phyloP scores from a whole-genome alignment of 2,888 invertebrate genomes.

The Tenthredo scrophulariae region DNA sequence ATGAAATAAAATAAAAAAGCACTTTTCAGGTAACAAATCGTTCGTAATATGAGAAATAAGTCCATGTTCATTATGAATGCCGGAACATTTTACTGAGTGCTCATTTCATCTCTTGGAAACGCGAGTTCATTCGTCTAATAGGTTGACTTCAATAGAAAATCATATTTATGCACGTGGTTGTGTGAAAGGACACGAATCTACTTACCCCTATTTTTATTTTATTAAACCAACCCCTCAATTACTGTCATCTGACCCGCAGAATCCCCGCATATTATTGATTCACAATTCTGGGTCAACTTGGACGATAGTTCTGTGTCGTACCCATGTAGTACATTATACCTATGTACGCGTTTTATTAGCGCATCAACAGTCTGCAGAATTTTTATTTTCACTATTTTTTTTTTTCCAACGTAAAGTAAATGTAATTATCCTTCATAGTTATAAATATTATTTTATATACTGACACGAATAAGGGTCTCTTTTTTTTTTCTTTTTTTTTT shows the following conservation, averaged over 20 bases:
- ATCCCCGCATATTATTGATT: constrained; percentile 16
- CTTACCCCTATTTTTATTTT: neutral
- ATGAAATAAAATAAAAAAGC: too few species aligned
- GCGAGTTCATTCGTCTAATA: neutral
- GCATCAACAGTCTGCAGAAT: neutral
- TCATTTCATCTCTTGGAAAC: too few species aligned
- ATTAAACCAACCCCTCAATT: neutral
- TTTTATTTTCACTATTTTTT: neutral
- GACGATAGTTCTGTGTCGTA: neutral
- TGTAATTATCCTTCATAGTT: neutral
- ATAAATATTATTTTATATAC: neutral
- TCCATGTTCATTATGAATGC: too few species aligned
- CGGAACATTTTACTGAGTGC: neutral
- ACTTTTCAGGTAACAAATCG: too few species aligned
- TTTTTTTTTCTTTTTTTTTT: neutral
- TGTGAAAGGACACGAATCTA: neutral
- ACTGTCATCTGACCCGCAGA: constrained; percentile 20
- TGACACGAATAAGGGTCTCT: neutral
- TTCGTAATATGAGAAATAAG: too few species aligned
- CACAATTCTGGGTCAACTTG: constrained; percentile 24
- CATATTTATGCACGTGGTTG: neutral
- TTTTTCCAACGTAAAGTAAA: neutral
- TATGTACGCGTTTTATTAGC: neutral
- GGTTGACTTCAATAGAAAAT: neutral
- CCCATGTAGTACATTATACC: neutral